These are phyloP conservation scores for Diplodus puntazzo DNA, from an alignment of 2,797 vertebrate genomes.

Conservation along the genomic window DNA sequence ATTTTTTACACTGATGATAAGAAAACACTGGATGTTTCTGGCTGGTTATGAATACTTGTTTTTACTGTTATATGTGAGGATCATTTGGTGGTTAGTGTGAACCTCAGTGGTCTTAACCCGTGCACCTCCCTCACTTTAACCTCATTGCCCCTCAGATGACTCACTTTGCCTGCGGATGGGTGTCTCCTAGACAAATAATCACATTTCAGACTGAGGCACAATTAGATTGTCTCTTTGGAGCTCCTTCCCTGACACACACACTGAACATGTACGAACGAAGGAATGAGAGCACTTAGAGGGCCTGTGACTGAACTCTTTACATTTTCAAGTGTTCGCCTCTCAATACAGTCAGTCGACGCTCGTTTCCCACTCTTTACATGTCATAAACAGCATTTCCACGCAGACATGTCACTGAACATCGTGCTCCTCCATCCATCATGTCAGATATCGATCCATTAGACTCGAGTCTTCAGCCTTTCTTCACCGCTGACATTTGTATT, in stretches of 20 bases:
- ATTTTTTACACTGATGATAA: not conserved
- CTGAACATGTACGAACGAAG: constrained; percentile 12
- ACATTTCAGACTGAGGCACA: constrained; percentile 63
- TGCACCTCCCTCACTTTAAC: constrained; percentile 52
- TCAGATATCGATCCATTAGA: constrained; percentile 63
- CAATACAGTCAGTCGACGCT: not conserved
- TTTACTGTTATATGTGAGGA: not conserved
- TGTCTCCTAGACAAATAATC: constrained; percentile 61
- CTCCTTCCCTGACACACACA: constrained; percentile 39
- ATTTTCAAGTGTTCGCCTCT: constrained; percentile 14
- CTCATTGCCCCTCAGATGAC: constrained; percentile 49
- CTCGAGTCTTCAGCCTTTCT: constrained; percentile 52
- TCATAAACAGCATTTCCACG: constrained; percentile 1
- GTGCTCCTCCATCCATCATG: constrained; percentile 21
- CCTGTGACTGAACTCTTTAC: constrained; percentile 14
- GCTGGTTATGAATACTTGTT: not conserved
- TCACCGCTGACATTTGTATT: constrained; percentile 68
- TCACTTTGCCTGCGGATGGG: constrained; percentile 57
- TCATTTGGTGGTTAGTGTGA: not conserved
- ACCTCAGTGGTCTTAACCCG: constrained; percentile 27
- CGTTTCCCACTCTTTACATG: not conserved
- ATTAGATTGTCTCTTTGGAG: constrained; percentile 62
- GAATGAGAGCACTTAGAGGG: constrained; percentile 9
- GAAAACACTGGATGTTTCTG: not conserved
- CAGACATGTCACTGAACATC: not conserved